These are phyloP conservation scores for Pseudococcus longispinus DNA, from an alignment of 2,888 invertebrate genomes.

Conservation along the genomic window DNA sequence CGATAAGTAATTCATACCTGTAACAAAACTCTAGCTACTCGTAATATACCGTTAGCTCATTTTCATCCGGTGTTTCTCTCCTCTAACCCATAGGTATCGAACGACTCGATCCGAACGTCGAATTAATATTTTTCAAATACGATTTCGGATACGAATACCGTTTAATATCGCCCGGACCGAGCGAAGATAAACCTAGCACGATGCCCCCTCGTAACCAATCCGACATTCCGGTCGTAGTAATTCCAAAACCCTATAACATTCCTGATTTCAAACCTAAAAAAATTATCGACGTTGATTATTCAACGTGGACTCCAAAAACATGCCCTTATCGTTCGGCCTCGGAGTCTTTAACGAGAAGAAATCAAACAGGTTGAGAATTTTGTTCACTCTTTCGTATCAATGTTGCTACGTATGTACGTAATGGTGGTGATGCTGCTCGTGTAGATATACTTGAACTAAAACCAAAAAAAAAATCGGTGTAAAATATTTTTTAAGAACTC, in stretches of 20 bases:
- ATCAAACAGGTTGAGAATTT: slow-evolving; percentile 37
- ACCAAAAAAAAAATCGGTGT: neutral
- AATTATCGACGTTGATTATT: slow-evolving; percentile 34
- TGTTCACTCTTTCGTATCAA: neutral
- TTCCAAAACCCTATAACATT: slow-evolving; percentile 15
- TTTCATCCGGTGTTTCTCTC: slow-evolving; percentile 19
- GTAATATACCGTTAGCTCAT: neutral
- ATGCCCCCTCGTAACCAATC: slow-evolving; percentile 5
- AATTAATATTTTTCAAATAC: slow-evolving; percentile 73
- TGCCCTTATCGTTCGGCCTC: neutral
- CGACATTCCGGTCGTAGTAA: slow-evolving; percentile 14
- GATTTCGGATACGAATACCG: slow-evolving; percentile 83
- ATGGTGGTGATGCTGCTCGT: neutral
- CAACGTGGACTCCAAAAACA: slow-evolving; percentile 44
- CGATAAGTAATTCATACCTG: neutral
- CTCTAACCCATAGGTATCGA: slow-evolving; percentile 69
- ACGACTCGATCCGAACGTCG: slow-evolving; percentile 78
- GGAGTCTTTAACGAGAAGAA: slow-evolving; percentile 7
- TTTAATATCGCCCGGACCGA: slow-evolving; percentile 72
- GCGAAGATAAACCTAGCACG: slow-evolving; percentile 61
- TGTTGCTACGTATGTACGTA: neutral
- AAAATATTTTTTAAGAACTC: neutral
- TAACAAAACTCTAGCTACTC: neutral
- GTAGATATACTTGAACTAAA: neutral
- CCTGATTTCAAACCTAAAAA: slow-evolving; percentile 48